phyloP scores from a whole-genome alignment of 2,797 vertebrate species.

The Sebastes itinus region DNA sequence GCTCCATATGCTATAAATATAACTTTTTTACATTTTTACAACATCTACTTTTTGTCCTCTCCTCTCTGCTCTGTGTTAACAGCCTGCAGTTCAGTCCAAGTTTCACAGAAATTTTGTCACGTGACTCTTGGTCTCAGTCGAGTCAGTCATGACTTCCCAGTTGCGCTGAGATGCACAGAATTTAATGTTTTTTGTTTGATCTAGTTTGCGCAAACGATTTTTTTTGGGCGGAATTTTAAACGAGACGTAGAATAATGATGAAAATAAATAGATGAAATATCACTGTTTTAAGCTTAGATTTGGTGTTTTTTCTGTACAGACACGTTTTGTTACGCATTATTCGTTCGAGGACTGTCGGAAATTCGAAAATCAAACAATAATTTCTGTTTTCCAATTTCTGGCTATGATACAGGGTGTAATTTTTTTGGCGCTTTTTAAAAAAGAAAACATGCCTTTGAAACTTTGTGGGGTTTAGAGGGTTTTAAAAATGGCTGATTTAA shows the following conservation, averaged over 20 bases:
- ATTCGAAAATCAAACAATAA: neutral
- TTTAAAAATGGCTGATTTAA: neutral
- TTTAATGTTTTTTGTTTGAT: too few relatives aligned
- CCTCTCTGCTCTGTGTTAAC: too few relatives aligned
- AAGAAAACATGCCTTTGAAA: neutral
- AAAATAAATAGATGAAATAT: neutral
- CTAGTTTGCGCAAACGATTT: neutral
- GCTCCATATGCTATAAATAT: neutral
- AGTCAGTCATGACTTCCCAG: too few relatives aligned
- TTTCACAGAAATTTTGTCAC: too few relatives aligned
- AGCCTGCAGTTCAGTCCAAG: too few relatives aligned
- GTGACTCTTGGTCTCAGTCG: too few relatives aligned
- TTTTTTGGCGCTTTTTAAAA: neutral
- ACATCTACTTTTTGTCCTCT: neutral
- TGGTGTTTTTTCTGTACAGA: neutral
- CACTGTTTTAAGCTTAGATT: neutral
- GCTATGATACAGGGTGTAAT: neutral
- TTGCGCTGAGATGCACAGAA: too few relatives aligned
- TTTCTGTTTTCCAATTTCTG: neutral
- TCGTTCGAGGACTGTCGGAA: neutral
- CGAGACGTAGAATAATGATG: neutral
- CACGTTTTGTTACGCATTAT: neutral
- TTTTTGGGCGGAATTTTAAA: neutral
- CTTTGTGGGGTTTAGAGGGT: neutral
- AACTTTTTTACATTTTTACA: neutral